Percentiles rank a stretch among this genome's conserved stretches.
These are phyloP conservation scores for Boulengeromyrus knoepffleri DNA, from an alignment of 2,113 vertebrate genomes.

Conservation along the genomic window DNA sequence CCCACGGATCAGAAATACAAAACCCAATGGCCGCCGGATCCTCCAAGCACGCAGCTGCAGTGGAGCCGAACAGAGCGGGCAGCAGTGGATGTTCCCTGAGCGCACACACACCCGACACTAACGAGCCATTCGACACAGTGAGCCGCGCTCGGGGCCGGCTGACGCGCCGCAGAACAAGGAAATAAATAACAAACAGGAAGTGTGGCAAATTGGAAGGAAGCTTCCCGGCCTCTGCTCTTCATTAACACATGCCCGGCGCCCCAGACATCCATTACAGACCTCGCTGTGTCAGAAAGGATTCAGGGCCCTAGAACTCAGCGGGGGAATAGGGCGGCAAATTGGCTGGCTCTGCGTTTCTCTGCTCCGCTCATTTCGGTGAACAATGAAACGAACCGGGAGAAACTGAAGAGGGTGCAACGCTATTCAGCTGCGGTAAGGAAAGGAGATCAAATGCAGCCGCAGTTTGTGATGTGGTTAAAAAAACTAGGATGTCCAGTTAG, in stretches of 20 bases:
- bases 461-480: neutral
- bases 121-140: constrained; percentile 22
- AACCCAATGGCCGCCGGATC: neutral
- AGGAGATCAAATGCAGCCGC: neutral
- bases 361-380: neutral
- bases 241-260: constrained; percentile 8
- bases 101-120: constrained; percentile 17
- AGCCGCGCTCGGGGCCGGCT: constrained; percentile 2
- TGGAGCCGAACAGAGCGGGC: neutral
- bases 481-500: neutral
- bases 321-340: neutral
- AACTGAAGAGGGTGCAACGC: neutral
- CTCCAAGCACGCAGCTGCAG: neutral
- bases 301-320: neutral
- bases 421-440: neutral
- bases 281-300: constrained; percentile 1
- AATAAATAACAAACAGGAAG: constrained; percentile 8
- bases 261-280: constrained; percentile 23
- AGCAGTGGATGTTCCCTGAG: constrained; percentile 8
- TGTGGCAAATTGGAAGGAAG: constrained; percentile 19
- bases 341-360: neutral
- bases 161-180: constrained; percentile 6
- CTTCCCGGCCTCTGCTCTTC: constrained; percentile 11
- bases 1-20: neutral
- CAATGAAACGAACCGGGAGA: neutral